A percentile compares a stretch with the other conserved stretches of the same genome.
These are phyloP conservation scores for Uropetala carovei DNA, from an alignment of 2,888 invertebrate species.

Conservation along the genomic window DNA sequence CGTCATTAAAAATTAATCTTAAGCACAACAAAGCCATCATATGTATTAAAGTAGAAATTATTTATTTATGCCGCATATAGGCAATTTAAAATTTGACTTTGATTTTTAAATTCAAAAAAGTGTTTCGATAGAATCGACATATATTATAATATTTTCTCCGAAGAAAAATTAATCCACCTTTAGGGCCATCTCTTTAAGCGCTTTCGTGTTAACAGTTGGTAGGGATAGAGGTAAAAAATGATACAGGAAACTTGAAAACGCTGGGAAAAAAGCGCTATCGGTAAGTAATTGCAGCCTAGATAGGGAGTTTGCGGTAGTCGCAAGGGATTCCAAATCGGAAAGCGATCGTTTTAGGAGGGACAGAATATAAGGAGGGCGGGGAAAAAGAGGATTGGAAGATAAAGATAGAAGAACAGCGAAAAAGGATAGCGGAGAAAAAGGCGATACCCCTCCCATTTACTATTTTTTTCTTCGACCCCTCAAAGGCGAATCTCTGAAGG, in stretches of 20 bases:
- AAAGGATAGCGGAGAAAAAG: neutral
- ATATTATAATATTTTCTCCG: too few relatives aligned
- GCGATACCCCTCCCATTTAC: neutral
- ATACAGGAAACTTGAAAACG: neutral
- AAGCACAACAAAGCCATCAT: too few relatives aligned
- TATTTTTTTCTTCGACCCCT: neutral
- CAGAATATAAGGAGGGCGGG: too few relatives aligned
- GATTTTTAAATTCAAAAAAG: too few relatives aligned
- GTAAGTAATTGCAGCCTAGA: constrained; percentile 24
- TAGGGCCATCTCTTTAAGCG: neutral
- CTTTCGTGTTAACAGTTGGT: neutral
- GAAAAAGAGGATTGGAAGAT: neutral
- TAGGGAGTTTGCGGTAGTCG: neutral
- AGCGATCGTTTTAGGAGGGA: neutral
- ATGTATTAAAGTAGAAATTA: too few relatives aligned
- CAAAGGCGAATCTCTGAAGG: neutral
- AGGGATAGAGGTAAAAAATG: neutral
- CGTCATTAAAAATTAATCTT: too few relatives aligned
- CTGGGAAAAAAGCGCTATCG: neutral
- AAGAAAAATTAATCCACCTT: neutral
- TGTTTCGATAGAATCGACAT: too few relatives aligned
- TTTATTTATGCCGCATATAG: too few relatives aligned
- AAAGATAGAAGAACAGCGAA: neutral
- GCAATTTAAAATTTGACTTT: too few relatives aligned
- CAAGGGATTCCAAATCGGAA: neutral